phyloP scores from a whole-genome alignment of 2,888 invertebrate species.

The Deilephila elpenor region DNA sequence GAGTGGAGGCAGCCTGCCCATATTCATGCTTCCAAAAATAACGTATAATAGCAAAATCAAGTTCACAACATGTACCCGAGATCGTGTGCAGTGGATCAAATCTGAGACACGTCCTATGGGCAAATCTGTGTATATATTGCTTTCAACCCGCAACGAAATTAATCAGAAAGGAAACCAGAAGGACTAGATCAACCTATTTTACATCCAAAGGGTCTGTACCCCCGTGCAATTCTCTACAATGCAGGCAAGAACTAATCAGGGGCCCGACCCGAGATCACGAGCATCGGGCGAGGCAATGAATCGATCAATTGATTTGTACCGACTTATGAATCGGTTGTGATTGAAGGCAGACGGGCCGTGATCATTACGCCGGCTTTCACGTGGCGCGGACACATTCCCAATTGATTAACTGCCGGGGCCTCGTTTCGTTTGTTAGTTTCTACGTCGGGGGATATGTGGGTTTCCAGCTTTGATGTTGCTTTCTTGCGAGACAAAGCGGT shows the following conservation, averaged over 20 bases:
- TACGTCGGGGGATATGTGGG: constrained; percentile 4
- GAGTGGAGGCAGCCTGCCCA: too few relatives aligned
- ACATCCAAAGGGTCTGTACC: neutral
- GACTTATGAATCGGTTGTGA: constrained; percentile 49
- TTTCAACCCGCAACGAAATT: too few relatives aligned
- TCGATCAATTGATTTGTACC: constrained; percentile 35
- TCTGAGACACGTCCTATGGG: too few relatives aligned
- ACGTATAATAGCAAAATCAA: too few relatives aligned
- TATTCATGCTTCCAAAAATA: too few relatives aligned
- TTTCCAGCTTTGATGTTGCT: constrained; percentile 17
- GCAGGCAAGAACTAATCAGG: constrained; percentile 16
- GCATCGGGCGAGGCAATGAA: constrained; percentile 35
- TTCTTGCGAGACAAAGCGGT: constrained; percentile 2
- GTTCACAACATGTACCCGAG: too few relatives aligned
- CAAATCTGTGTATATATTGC: too few relatives aligned
- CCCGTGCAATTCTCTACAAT: neutral
- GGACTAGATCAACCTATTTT: neutral
- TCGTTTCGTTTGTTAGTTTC: constrained; percentile 16
- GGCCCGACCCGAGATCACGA: constrained; percentile 13
- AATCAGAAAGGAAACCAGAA: too few relatives aligned
- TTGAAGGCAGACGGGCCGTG: constrained; percentile 49
- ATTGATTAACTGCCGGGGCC: constrained; percentile 20
- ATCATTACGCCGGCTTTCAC: constrained; percentile 27
- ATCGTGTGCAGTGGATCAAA: too few relatives aligned
- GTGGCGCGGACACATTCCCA: constrained; percentile 20